These are phyloP conservation scores for Hydrochoerus hydrochaeris DNA, from an alignment of 2,113 vertebrate genomes.

Conservation along the genomic window DNA sequence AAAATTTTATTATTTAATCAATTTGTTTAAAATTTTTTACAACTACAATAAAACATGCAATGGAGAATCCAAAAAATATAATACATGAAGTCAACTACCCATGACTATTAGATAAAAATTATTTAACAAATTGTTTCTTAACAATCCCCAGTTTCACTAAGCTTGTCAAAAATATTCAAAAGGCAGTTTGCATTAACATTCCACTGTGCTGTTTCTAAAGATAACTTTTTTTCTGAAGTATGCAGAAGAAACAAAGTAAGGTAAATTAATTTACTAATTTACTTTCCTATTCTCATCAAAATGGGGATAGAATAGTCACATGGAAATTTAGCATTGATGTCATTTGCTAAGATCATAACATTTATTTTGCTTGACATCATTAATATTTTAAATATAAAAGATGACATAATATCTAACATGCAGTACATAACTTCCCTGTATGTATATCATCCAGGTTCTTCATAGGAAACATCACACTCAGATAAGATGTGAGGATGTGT, in stretches of 20 bases:
- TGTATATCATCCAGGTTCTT: neutral
- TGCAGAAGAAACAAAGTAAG: slow-evolving; percentile 62
- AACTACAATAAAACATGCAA: slow-evolving; percentile 80
- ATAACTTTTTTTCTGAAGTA: slow-evolving; percentile 78
- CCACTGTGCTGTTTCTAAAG: slow-evolving; percentile 75
- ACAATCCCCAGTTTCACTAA: slow-evolving; percentile 51
- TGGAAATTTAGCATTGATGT: slow-evolving; percentile 48
- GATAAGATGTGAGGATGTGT: neutral
- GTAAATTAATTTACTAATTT: slow-evolving; percentile 57
- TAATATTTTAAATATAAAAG: slow-evolving; percentile 51
- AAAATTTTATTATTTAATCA: slow-evolving; percentile 68
- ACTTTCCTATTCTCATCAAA: slow-evolving; percentile 76
- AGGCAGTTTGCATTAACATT: slow-evolving; percentile 77
- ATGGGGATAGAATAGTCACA: slow-evolving; percentile 59
- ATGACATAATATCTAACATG: slow-evolving; percentile 7
- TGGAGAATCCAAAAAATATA: slow-evolving; percentile 72
- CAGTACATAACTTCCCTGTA: neutral
- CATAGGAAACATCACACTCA: neutral
- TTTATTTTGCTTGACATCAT: slow-evolving; percentile 52
- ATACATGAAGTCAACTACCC: slow-evolving; percentile 76
- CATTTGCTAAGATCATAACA: slow-evolving; percentile 3
- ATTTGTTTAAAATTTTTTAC: slow-evolving; percentile 78
- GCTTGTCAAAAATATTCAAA: slow-evolving; percentile 81
- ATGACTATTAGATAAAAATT: slow-evolving; percentile 82
- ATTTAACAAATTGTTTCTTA: slow-evolving; percentile 82